A percentile compares a stretch with the other conserved stretches of the same genome.
Evolutionary conservation across 2,797 vertebrate genomes (phyloP).

Genomic region (Pseudomugil tenellus): DNA sequence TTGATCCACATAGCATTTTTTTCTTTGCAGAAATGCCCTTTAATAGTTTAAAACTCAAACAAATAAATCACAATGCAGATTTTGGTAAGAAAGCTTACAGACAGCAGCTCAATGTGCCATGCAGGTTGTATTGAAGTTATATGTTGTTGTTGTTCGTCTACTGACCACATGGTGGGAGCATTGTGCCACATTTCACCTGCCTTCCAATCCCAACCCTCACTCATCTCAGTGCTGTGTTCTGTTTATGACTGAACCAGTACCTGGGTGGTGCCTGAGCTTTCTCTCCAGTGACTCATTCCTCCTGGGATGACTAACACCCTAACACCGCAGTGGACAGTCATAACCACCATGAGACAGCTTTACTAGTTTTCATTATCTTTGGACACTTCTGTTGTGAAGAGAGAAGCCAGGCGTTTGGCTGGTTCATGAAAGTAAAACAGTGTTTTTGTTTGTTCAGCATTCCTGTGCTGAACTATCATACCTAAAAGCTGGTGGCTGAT

Average conservation of each 20-base stretch:
- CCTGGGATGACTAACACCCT: slow-evolving; percentile 67
- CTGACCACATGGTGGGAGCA: slow-evolving; percentile 74
- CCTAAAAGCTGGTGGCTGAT: slow-evolving; percentile 29
- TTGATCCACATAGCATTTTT: background rate
- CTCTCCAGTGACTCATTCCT: slow-evolving; percentile 71
- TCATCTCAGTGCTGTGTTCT: slow-evolving; percentile 14
- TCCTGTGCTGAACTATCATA: slow-evolving; percentile 25
- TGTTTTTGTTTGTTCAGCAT: slow-evolving; percentile 57
- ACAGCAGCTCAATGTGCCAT: background rate
- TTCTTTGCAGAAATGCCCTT: background rate
- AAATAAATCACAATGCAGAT: background rate
- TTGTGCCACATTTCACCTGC: slow-evolving; percentile 18
- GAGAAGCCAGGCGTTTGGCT: slow-evolving; percentile 38
- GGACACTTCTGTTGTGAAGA: slow-evolving; percentile 56
- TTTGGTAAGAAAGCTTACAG: background rate
- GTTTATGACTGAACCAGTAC: slow-evolving; percentile 53
- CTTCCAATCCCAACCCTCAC: background rate
- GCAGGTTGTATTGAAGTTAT: background rate
- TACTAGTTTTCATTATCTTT: slow-evolving; percentile 54
- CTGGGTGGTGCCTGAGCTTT: slow-evolving; percentile 73
- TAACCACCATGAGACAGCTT: slow-evolving; percentile 43
- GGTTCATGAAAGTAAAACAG: slow-evolving; percentile 47
- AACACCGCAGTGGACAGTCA: slow-evolving; percentile 64
- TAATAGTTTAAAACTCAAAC: background rate
- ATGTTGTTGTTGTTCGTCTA: background rate